Evolutionary conservation across 1,140 invertebrate species (phyloP).

Genomic region (Mya arenaria): DNA sequence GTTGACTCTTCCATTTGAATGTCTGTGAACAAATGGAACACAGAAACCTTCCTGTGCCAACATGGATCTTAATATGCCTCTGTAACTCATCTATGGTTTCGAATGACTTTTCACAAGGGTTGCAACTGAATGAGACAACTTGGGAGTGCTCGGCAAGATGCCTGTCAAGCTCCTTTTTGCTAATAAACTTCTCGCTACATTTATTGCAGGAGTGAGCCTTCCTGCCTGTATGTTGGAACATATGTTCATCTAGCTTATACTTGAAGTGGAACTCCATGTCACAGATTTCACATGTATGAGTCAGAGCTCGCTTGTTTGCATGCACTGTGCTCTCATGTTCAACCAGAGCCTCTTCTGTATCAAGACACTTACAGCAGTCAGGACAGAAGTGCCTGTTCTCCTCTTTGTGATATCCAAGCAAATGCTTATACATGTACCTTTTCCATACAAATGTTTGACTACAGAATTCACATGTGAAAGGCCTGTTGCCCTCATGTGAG

Average conservation of each 20-base stretch:
- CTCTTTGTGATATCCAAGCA: constrained; percentile 27
- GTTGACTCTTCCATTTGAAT: constrained; percentile 47
- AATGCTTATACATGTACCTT: constrained; percentile 41
- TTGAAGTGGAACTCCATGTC: constrained; percentile 47
- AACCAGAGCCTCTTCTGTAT: constrained; percentile 17
- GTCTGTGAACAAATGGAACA: constrained; percentile 14
- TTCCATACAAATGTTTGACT: constrained; percentile 51
- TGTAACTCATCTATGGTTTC: constrained; percentile 37
- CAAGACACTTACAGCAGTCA: neutral
- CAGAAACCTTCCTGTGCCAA: constrained; percentile 14
- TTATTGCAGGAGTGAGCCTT: constrained; percentile 48
- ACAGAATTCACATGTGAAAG: constrained; percentile 41
- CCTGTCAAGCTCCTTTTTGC: constrained; percentile 39
- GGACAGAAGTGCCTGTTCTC: constrained; percentile 43
- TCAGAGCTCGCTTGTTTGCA: constrained; percentile 11
- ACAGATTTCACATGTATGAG: constrained; percentile 41
- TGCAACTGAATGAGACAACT: constrained; percentile 42
- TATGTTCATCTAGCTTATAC: constrained; percentile 52
- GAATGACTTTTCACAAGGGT: constrained; percentile 49
- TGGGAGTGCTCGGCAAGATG: constrained; percentile 35
- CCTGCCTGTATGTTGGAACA: constrained; percentile 41
- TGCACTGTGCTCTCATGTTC: constrained; percentile 27
- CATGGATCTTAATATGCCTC: constrained; percentile 45
- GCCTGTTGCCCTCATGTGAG: constrained; percentile 50
- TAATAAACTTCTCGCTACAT: constrained; percentile 34